These are phyloP conservation scores for Acleris holmiana DNA, from an alignment of 2,888 invertebrate species.

Conservation along the genomic window DNA sequence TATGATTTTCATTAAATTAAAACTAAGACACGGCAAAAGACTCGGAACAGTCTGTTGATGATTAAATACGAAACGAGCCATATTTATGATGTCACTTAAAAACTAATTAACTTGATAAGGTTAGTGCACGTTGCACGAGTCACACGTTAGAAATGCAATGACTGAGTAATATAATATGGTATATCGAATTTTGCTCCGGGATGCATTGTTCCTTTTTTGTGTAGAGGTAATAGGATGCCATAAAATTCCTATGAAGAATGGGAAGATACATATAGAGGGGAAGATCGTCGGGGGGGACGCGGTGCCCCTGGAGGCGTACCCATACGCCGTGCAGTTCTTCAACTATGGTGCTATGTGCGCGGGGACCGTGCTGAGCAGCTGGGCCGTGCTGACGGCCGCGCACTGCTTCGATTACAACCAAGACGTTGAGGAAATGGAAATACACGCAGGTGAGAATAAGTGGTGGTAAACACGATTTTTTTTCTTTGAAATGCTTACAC, in stretches of 20 bases:
- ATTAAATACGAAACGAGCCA: no score
- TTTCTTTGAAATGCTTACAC: no score
- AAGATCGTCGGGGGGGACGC: slow-evolving; percentile 62
- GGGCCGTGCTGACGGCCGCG: slow-evolving; percentile 63
- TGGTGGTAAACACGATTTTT: not conserved
- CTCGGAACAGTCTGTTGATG: no score
- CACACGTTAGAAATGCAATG: no score
- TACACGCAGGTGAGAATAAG: slow-evolving; percentile 59
- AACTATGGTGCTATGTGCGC: slow-evolving; percentile 63
- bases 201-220: slow-evolving; percentile 2
- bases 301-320: slow-evolving; percentile 52
- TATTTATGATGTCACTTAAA: not conserved
- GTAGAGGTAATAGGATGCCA: slow-evolving; percentile 13
- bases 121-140: not conserved
- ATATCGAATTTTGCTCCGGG: no score
- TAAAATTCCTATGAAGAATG: not conserved
- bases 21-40: no score
- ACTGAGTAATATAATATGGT: no score
- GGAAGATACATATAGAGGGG: slow-evolving; percentile 29
- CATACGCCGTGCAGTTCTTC: slow-evolving; percentile 59
- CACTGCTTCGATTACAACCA: slow-evolving; percentile 64
- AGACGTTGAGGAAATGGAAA: slow-evolving; percentile 51
- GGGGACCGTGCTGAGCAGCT: slow-evolving; percentile 63
- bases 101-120: not conserved
- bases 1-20: no score